Percentiles rank a stretch among this genome's conserved stretches.
Conservation (phyloP, 2,888 invertebrate species). For the Rhabditophanes sp. region DNA sequence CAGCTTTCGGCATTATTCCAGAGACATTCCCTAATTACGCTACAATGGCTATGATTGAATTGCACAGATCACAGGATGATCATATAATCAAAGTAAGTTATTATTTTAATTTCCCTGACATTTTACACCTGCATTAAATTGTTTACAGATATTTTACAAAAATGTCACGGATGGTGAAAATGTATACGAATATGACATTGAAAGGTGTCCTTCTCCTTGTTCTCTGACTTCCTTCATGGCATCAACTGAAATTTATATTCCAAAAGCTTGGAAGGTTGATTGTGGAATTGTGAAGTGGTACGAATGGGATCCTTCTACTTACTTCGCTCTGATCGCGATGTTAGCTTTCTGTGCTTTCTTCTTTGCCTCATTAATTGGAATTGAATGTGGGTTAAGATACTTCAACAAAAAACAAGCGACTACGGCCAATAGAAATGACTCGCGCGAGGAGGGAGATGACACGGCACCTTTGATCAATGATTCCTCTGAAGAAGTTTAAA, state of each 20-base stretch:
- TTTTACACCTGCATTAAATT: constrained; percentile 5
- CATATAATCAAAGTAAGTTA: constrained; percentile 14
- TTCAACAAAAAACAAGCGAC: no score
- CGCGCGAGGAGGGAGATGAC: not conserved
- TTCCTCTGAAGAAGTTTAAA: not conserved
- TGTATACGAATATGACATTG: constrained; percentile 21
- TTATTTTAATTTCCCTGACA: not conserved
- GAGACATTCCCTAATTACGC: constrained; percentile 33
- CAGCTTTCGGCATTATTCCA: constrained; percentile 28
- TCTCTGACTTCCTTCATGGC: constrained; percentile 15
- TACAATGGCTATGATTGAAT: constrained; percentile 28
- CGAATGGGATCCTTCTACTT: constrained; percentile 7
- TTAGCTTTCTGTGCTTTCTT: not conserved
- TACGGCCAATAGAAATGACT: not conserved
- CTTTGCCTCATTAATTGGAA: no score
- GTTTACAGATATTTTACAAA: constrained; percentile 29
- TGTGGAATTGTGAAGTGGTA: constrained; percentile 17
- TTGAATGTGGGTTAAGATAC: no score
- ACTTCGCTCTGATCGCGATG: constrained; percentile 7
- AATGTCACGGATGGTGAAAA: constrained; percentile 27
- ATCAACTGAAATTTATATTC: constrained; percentile 8
- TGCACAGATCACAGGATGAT: constrained; percentile 21
- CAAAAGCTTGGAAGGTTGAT: constrained; percentile 21
- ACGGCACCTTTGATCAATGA: not conserved
- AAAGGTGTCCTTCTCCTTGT: constrained; percentile 25